A percentile compares a stretch with the other conserved stretches of the same genome.
These are phyloP conservation scores for Ammodytes marinus DNA, from an alignment of 2,113 vertebrate species.

Conservation along the genomic window DNA sequence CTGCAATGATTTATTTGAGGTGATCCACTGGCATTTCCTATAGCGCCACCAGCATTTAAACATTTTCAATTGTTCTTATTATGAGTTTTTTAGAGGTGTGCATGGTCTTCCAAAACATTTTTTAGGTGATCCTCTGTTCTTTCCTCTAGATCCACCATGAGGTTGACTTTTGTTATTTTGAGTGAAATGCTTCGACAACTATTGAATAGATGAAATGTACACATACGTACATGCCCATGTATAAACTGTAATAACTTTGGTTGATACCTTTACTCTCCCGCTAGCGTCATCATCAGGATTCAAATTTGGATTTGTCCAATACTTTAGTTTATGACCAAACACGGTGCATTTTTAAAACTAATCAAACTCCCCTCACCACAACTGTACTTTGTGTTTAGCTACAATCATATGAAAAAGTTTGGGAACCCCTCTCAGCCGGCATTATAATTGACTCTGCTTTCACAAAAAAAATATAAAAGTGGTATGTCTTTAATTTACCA, in stretches of 20 bases:
- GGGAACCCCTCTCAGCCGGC: too few species aligned
- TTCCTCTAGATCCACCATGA: not conserved
- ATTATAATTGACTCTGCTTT: too few species aligned
- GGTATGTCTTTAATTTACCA: too few species aligned
- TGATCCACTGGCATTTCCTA: not conserved
- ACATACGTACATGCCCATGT: not conserved
- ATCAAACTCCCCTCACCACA: not conserved
- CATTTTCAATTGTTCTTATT: not conserved
- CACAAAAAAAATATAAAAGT: too few species aligned
- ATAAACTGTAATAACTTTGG: not conserved
- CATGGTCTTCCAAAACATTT: too few species aligned
- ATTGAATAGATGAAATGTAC: not conserved
- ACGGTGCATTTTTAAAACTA: not conserved
- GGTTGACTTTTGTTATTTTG: not conserved
- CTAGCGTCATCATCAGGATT: not conserved
- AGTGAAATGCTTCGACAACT: not conserved
- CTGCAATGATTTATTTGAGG: not conserved
- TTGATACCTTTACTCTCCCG: not conserved
- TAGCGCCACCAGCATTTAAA: not conserved
- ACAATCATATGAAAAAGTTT: too few species aligned
- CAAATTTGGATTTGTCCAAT: not conserved
- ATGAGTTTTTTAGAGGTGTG: too few species aligned
- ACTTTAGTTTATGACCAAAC: not conserved
- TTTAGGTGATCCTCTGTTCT: not conserved
- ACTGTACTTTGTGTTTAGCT: not conserved